A percentile compares a stretch with the other conserved stretches of the same genome.
phyloP scores from a whole-genome alignment of 1,140 invertebrate species.

The Brachionus manjavacas region DNA sequence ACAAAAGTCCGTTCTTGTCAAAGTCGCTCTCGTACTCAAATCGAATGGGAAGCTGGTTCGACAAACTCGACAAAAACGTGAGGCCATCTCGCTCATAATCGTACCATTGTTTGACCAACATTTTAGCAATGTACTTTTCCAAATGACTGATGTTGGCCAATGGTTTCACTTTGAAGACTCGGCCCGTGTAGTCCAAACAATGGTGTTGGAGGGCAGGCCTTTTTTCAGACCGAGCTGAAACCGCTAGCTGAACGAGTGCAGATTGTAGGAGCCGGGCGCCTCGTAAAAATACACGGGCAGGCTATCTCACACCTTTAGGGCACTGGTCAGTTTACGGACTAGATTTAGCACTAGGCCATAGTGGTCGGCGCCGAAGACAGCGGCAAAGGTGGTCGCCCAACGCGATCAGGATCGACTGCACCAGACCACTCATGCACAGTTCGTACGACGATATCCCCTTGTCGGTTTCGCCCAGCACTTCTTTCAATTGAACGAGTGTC shows the following conservation, averaged over 20 bases:
- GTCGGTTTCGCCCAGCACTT: not conserved
- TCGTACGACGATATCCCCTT: slow-evolving; percentile 21
- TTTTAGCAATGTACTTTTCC: slow-evolving; percentile 86
- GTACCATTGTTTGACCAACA: slow-evolving; percentile 93
- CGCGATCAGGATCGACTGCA: slow-evolving; percentile 46
- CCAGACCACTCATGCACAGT: slow-evolving; percentile 43
- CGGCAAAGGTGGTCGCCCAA: not conserved
- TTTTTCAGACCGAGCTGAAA: not conserved
- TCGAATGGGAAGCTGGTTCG: slow-evolving; percentile 55
- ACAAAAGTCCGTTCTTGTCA: slow-evolving; percentile 91
- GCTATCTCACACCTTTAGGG: slow-evolving; percentile 90
- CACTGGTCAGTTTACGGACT: slow-evolving; percentile 80
- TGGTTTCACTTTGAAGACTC: slow-evolving; percentile 90
- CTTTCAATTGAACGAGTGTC: not conserved
- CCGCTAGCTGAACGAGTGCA: slow-evolving; percentile 40
- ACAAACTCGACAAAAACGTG: slow-evolving; percentile 78
- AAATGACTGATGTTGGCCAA: slow-evolving; percentile 87
- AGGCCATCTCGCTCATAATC: slow-evolving; percentile 84
- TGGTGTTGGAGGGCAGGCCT: slow-evolving; percentile 73
- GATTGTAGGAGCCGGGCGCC: slow-evolving; percentile 64
- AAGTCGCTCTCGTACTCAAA: slow-evolving; percentile 86
- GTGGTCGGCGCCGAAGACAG: slow-evolving; percentile 45
- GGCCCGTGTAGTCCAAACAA: slow-evolving; percentile 75
- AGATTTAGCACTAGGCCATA: slow-evolving; percentile 66
- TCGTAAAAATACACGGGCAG: slow-evolving; percentile 88